Evolutionary conservation across 2,113 vertebrate genomes (phyloP), one percentile per base, ranked within the genome.

Genomic region (Oryzias celebensis): DNA sequence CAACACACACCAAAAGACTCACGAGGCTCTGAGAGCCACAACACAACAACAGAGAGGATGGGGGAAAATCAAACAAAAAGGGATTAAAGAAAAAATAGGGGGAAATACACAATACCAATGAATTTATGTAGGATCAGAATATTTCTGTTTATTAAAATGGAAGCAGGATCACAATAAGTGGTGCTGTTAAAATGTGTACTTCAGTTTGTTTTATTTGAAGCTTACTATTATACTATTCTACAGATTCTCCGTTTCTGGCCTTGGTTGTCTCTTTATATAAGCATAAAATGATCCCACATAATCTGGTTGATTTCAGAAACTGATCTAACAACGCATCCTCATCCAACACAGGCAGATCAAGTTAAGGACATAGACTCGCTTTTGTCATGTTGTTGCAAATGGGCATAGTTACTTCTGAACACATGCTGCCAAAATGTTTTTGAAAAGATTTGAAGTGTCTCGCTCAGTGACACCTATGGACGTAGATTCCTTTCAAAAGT

Each of bases 1-100:
- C 81, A 78, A 71, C 52, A 80, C 67, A 71, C 64, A 84, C 68
- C 51, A 62, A 60, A 36, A 63, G 53, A 80, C 73, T 61, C 59
- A 63, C 41, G 62, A 68, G 75, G 66, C 72, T 75, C 45, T 45
- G 45, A 28, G 54, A 71, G 73, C 41, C 63, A 61, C 70, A 85
- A 81, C 81, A 85, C 58, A 73, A 82, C 70, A 69, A 70, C 43
- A 42, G 65, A 52, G 59, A 20, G 24, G 44, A 42, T 51, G 64
- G n/a, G 5, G 31, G 20, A 50, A 45, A 50, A 45, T 20, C 18
- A 63, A 23, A 45, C 26, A 59, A 58, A 46, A 58, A 58, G 45
- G 31, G 23, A 49, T 43, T 41, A 42, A 20, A 23, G 22, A 15
- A 54, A 52, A 67, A 65, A 73, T 26, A 23, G 75, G 72, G 28